phyloP scores from a whole-genome alignment of 2,113 vertebrate species.

The Dromaius novaehollandiae region DNA sequence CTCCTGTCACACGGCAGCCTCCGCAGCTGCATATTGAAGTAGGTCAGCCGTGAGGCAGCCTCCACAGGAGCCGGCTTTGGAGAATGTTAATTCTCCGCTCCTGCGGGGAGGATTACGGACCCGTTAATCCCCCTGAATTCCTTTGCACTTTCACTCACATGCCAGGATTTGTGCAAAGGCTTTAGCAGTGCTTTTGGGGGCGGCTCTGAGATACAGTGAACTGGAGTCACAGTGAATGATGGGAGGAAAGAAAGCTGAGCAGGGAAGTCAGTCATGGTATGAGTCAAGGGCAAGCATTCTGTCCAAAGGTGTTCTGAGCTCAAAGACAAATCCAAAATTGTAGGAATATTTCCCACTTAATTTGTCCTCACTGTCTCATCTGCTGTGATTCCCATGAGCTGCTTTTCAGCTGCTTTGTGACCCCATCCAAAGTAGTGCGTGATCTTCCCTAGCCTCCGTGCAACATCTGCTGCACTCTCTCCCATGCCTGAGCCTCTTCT shows the following conservation, averaged over 20 bases:
- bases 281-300: not conserved
- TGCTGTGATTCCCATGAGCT: not conserved
- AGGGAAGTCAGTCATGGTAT: not conserved
- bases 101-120: slow-evolving; percentile 73
- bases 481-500: not conserved
- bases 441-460: not conserved
- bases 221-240: no score
- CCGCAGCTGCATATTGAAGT: not conserved
- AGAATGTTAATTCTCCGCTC: slow-evolving; percentile 80
- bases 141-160: not conserved
- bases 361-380: not conserved
- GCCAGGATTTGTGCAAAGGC: not conserved
- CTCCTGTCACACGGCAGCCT: slow-evolving; percentile 12
- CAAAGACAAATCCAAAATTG: not conserved
- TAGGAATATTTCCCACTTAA: not conserved
- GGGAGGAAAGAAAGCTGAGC: not conserved
- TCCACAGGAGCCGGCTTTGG: not conserved
- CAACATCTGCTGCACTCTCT: no score
- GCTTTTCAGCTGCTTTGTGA: not conserved
- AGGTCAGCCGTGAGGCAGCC: slow-evolving; percentile 55
- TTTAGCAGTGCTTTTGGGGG: not conserved
- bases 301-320: no score
- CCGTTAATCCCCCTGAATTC: slow-evolving; percentile 34
- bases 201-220: not conserved
- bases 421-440: not conserved